Percentiles rank a stretch among this genome's conserved stretches.
Evolutionary conservation across 2,888 invertebrate genomes (phyloP).

Genomic region (Scaptomyza polygonia): DNA sequence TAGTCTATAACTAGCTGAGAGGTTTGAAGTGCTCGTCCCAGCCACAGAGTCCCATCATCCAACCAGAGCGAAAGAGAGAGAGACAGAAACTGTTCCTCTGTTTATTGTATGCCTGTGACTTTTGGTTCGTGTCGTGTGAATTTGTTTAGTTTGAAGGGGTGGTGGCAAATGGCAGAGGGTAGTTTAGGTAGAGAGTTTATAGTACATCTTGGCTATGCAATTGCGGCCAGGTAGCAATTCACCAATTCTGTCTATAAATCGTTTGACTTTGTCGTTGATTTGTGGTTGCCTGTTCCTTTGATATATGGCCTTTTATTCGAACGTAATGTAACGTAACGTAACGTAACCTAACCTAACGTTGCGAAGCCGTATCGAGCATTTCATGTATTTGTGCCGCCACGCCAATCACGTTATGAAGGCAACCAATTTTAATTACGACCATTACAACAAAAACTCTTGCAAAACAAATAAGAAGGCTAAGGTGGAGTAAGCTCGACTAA

Average conservation of each 20-base stretch:
- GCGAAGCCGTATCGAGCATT: constrained; percentile 26
- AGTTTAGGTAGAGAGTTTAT: no score
- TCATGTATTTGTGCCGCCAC: constrained; percentile 31
- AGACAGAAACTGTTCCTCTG: constrained; percentile 4
- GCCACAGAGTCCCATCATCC: no score
- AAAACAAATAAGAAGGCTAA: background rate
- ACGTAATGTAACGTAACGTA: constrained; percentile 5
- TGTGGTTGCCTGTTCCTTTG: constrained; percentile 42
- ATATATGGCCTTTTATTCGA: constrained; percentile 67
- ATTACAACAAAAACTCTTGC: constrained; percentile 59
- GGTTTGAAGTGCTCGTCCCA: constrained; percentile 62
- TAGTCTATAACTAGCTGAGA: constrained; percentile 75
- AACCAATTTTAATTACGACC: constrained; percentile 76
- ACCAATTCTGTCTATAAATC: constrained; percentile 60
- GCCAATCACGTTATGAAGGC: constrained; percentile 79
- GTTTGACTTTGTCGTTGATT: constrained; percentile 54
- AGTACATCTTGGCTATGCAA: constrained; percentile 24
- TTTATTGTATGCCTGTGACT: background rate
- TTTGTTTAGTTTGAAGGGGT: constrained; percentile 65
- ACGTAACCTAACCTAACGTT: background rate
- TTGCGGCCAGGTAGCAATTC: constrained; percentile 16
- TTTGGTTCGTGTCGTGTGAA: constrained; percentile 64
- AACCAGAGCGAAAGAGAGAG: no score
- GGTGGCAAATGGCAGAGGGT: constrained; percentile 49
- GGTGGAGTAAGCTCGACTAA: no score